phyloP scores from a whole-genome alignment of 2,113 vertebrate species.

The Cinclus mexicanus region DNA sequence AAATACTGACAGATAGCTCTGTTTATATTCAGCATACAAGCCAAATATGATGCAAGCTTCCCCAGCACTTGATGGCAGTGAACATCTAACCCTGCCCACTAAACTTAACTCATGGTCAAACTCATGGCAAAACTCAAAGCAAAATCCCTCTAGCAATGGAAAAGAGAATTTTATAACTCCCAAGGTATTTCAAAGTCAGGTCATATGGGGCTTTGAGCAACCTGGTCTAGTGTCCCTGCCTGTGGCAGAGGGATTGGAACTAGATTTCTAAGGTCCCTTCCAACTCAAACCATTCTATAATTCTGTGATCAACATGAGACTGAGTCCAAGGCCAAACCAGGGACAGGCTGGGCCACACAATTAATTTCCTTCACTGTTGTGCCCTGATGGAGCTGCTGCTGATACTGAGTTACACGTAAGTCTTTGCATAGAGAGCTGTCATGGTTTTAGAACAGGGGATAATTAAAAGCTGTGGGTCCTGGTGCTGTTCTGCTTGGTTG shows the following conservation, averaged over 20 bases:
- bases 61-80: background rate
- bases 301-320: background rate
- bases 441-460: background rate
- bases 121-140: background rate
- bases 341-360: background rate
- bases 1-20: slow-evolving; percentile 3
- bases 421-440: background rate
- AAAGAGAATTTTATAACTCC: background rate
- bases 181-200: background rate
- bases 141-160: background rate
- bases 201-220: background rate
- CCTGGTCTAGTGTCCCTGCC: background rate
- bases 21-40: background rate
- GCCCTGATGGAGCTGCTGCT: background rate
- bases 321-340: background rate
- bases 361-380: background rate
- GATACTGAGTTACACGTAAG: background rate
- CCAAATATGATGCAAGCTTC: background rate
- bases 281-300: background rate
- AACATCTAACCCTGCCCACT: background rate
- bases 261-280: background rate
- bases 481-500: background rate
- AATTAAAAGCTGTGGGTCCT: background rate
- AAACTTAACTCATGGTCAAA: background rate
- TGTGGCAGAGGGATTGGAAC: background rate